phyloP scores from a whole-genome alignment of 2,888 invertebrate genomes.

The Scaptomyza caliginosa region DNA sequence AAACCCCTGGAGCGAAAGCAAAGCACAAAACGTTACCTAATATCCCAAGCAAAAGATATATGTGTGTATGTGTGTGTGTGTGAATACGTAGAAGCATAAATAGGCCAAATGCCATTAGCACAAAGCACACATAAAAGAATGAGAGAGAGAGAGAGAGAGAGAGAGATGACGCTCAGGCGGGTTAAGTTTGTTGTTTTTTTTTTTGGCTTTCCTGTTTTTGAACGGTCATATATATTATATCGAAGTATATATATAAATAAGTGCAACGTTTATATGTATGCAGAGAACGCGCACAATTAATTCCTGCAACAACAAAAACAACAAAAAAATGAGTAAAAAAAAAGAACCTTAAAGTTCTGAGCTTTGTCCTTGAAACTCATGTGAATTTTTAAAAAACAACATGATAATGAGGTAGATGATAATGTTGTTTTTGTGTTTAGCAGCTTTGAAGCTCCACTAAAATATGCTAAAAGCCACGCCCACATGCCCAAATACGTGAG shows the following conservation, averaged over 20 bases:
- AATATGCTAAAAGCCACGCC: slow-evolving; percentile 44
- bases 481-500: slow-evolving; percentile 38
- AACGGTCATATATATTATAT: slow-evolving; percentile 9
- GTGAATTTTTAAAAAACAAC: slow-evolving; percentile 61
- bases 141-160: not conserved
- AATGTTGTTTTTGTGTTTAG: slow-evolving; percentile 1
- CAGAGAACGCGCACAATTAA: slow-evolving; percentile 75
- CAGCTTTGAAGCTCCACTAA: slow-evolving; percentile 11
- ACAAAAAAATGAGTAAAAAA: slow-evolving; percentile 18
- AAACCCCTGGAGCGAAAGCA: slow-evolving; percentile 61
- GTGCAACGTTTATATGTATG: slow-evolving; percentile 39
- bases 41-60: slow-evolving; percentile 38
- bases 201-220: slow-evolving; percentile 60
- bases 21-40: slow-evolving; percentile 61
- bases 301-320: slow-evolving; percentile 45
- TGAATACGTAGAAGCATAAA: slow-evolving; percentile 79
- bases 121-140: slow-evolving; percentile 24
- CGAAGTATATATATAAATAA: slow-evolving; percentile 19
- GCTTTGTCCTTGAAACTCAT: slow-evolving; percentile 76
- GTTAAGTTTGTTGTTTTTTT: slow-evolving; percentile 14
- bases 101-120: slow-evolving; percentile 83
- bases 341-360: slow-evolving; percentile 7
- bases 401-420: slow-evolving; percentile 7
- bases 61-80: slow-evolving; percentile 4
- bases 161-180: slow-evolving; percentile 51